A percentile compares a stretch with the other conserved stretches of the same genome.
Conservation (phyloP, 2,888 invertebrate species). For the Oligia fasciuncula region DNA sequence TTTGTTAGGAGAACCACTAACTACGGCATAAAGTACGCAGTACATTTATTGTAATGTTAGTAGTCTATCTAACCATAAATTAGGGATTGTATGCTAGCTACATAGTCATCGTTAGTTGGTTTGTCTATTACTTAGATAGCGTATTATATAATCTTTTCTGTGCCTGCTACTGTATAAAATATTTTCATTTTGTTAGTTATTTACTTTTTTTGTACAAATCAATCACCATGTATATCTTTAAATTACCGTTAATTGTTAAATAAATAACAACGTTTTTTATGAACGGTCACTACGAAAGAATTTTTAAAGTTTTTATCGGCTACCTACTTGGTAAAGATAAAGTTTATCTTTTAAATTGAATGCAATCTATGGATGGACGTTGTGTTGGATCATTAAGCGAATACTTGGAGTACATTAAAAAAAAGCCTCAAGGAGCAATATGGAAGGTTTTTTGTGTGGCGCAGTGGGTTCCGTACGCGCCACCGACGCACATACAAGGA, state of each 20-base stretch:
- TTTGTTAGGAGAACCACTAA: slow-evolving; percentile 40
- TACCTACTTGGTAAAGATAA: slow-evolving; percentile 62
- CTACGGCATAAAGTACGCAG: slow-evolving; percentile 18
- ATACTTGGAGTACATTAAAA: slow-evolving; percentile 79
- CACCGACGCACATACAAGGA: slow-evolving; percentile 83
- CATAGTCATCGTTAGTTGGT: slow-evolving; percentile 3
- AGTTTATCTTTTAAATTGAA: slow-evolving; percentile 76
- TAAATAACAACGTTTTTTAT: slow-evolving; percentile 50
- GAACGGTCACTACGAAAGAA: slow-evolving; percentile 37
- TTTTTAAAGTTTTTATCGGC: slow-evolving; percentile 59
- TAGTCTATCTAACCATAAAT: slow-evolving; percentile 27
- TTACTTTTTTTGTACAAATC: slow-evolving; percentile 8
- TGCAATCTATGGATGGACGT: slow-evolving; percentile 77
- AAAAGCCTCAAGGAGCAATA: slow-evolving; percentile 83
- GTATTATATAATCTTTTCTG: slow-evolving; percentile 6
- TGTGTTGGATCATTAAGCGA: slow-evolving; percentile 82
- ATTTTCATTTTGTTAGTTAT: not conserved
- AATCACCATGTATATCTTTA: slow-evolving; percentile 12
- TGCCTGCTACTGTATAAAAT: slow-evolving; percentile 8
- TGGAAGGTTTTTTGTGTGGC: slow-evolving; percentile 84
- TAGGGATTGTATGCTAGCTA: slow-evolving; percentile 3
- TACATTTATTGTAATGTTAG: slow-evolving; percentile 29
- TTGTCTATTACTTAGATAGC: slow-evolving; percentile 19
- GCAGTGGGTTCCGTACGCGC: slow-evolving; percentile 83
- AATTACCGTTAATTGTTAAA: slow-evolving; percentile 38